phyloP scores from a whole-genome alignment of 2,113 vertebrate genomes.

The Syrrhaptes paradoxus region DNA sequence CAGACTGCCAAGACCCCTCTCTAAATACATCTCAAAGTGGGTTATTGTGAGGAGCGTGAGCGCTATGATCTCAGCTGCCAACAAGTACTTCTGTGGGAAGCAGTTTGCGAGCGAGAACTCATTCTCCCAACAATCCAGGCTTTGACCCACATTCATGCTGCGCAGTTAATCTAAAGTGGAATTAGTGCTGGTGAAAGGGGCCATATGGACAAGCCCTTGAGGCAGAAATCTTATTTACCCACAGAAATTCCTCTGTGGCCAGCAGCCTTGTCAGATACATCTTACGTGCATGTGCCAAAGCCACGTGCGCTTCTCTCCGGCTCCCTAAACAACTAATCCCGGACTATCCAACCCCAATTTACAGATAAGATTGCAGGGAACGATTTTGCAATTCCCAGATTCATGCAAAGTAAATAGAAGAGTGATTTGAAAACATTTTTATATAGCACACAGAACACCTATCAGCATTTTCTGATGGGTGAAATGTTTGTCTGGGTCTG shows the following conservation, averaged over 20 bases:
- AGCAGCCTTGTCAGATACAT: not conserved
- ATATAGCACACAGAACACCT: not conserved
- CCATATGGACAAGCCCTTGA: conserved; percentile 55
- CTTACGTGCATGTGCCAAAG: not conserved
- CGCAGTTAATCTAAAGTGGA: conserved; percentile 63
- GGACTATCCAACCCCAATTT: not conserved
- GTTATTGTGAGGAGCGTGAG: conserved; percentile 37
- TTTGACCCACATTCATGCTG: conserved; percentile 48
- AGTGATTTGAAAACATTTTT: not conserved
- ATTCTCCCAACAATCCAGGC: conserved; percentile 55
- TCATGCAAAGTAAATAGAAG: not conserved
- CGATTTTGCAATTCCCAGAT: not conserved
- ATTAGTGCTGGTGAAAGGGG: conserved; percentile 62
- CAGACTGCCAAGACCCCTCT: conserved; percentile 46
- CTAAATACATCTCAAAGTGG: conserved; percentile 50
- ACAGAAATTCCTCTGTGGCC: conserved; percentile 28
- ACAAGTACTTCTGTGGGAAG: conserved; percentile 52
- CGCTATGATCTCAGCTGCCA: conserved; percentile 43
- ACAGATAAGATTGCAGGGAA: not conserved
- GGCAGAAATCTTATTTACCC: conserved; percentile 59
- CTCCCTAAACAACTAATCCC: conserved; percentile 16
- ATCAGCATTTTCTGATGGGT: not conserved
- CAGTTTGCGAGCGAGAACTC: conserved; percentile 1
- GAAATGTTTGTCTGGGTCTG: not conserved
- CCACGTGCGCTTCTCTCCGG: not conserved